Percentiles rank a stretch among this genome's conserved stretches.
Evolutionary conservation across 2,888 invertebrate genomes (phyloP).

Genomic region (Caenorhabditis angaria): DNA sequence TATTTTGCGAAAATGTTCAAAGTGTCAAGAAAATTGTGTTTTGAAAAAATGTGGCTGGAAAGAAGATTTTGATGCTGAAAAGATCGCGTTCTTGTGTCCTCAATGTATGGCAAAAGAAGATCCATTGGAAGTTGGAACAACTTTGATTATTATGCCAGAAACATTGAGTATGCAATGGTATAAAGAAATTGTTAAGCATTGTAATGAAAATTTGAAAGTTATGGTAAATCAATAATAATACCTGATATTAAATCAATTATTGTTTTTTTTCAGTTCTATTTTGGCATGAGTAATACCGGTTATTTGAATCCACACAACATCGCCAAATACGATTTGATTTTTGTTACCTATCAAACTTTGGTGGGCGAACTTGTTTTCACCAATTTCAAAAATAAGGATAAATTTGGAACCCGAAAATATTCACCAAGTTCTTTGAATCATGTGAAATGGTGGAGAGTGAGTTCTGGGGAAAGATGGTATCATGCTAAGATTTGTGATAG

Average conservation of each 20-base stretch:
- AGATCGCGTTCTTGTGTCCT: background rate
- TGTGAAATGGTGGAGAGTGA: too few species aligned
- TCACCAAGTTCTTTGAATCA: too few species aligned
- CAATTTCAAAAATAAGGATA: background rate
- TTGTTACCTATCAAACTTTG: background rate
- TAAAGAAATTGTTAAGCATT: slow-evolving; percentile 76
- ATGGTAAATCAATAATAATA: slow-evolving; percentile 51
- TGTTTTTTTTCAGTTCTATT: too few species aligned
- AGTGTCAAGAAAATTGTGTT: background rate
- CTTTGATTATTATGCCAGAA: slow-evolving; percentile 81
- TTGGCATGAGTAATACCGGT: too few species aligned
- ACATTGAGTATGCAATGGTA: slow-evolving; percentile 81
- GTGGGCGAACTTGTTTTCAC: background rate
- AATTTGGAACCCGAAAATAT: too few species aligned
- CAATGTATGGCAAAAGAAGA: background rate
- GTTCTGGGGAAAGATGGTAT: too few species aligned
- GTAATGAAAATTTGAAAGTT: slow-evolving; percentile 55
- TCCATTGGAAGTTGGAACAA: slow-evolving; percentile 69
- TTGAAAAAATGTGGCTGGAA: background rate
- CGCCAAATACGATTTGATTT: background rate
- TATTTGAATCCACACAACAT: too few species aligned
- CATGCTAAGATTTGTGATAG: too few species aligned
- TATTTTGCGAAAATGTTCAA: background rate
- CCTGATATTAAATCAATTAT: too few species aligned
- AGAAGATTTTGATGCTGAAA: background rate